These are phyloP conservation scores for Xiphophorus couchianus DNA, from an alignment of 2,113 vertebrate species.

Conservation along the genomic window DNA sequence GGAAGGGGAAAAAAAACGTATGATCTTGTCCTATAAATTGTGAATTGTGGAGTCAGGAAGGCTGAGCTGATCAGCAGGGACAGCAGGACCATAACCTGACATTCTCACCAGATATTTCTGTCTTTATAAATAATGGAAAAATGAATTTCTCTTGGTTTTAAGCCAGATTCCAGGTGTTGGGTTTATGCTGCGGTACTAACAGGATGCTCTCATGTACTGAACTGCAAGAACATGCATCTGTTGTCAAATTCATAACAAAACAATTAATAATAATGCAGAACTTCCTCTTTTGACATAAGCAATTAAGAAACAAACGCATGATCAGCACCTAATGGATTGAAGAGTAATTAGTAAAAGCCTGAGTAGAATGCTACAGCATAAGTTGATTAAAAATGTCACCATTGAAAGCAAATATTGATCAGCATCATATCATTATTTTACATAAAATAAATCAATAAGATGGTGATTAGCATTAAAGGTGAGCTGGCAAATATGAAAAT, in stretches of 20 bases:
- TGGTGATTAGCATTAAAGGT: not conserved
- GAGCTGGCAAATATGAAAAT: not conserved
- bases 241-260: too few relatives aligned
- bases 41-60: not conserved
- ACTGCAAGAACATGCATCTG: too few relatives aligned
- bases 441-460: not conserved
- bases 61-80: not conserved
- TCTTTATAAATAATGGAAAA: not conserved
- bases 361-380: too few relatives aligned
- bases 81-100: not conserved
- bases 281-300: too few relatives aligned
- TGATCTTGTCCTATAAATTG: slow-evolving; percentile 2
- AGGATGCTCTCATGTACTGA: not conserved
- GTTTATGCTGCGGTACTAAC: not conserved
- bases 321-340: too few relatives aligned
- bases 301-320: too few relatives aligned
- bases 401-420: too few relatives aligned
- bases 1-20: not conserved
- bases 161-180: not conserved
- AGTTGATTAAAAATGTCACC: too few relatives aligned
- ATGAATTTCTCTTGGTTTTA: not conserved
- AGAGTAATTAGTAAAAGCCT: too few relatives aligned
- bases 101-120: not conserved
- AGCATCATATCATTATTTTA: not conserved
- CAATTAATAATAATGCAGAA: too few relatives aligned